Base-by-base conservation (phyloP, 2,797 vertebrate species). In the Onychomys leucogaster region DNA sequence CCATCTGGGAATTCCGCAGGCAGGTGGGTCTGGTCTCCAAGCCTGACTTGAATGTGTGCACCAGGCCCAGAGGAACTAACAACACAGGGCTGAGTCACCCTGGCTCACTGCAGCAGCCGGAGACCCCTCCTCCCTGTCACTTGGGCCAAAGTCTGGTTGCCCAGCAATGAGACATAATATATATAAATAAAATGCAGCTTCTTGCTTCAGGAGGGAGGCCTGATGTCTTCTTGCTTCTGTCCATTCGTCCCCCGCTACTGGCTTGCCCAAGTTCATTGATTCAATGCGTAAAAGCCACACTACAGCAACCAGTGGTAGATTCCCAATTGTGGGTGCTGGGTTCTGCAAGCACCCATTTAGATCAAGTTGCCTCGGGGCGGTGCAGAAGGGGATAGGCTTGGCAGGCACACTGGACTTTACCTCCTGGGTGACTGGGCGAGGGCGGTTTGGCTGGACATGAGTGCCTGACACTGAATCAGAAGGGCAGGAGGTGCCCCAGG, bases 111-210 rank as follows among this genome's bases (percentile, higher is more conserved):
- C 55, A 32, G 13, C 55, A 32, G 13, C 37, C 13, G 43, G 78
- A 92, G 92, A 96, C 92, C 95, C 92, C 86, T 75, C 92, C 77
- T 61, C 75, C 85, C 37, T 1, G 55, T 41, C 86, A 12, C 59
- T 25, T 34, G 5, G 65, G 88, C 92, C 11, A 65, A 92, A 83
- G 81, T 57, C 91, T n/a, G 90, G 97, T 97, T 97, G 96, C 97
- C 34, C 7, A 93, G 97, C 95, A 95, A 86, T 85, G 86, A 93
- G 94, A 96, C 97, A 96, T 29, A 97, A 97, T 93, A 97, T 71
- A 41, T 41, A 34, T 95, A 97, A 98, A 97, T 96, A 98, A 84
- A 81, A 83, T 41, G 65, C 25, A 57, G 46, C 52, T 86, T 55
- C 85, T 88, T 25, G 92, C 91, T 32, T 11, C 65, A 49, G 78